Evolutionary conservation across 2,113 vertebrate genomes (phyloP), one percentile per base, ranked within the genome.

Genomic region (Hemichromis elongatus): DNA sequence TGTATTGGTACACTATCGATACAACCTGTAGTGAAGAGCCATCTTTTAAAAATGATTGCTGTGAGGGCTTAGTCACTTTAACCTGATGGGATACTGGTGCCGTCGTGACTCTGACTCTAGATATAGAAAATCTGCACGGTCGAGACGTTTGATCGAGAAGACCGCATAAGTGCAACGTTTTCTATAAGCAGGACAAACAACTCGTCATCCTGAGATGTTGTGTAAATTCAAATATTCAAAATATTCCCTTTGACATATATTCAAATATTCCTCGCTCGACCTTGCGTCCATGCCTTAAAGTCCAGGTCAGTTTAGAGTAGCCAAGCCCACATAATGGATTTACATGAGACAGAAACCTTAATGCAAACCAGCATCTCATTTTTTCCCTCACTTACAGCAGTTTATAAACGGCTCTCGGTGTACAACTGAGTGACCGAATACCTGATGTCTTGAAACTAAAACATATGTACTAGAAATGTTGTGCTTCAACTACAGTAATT

Each of bases 331-430:
- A 84, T 54, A 42, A 90, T 92, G 90, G 89, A 92, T 90, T 89
- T 90, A 92, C 84, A 92, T 70, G 91, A 95, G 93, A 95, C 88
- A 90, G 84, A 95, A 96, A 96, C 96, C 95, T 96, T 96, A 96
- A 96, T 96, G 95, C 96, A 96, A 95, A 94, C 89, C 93, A 95
- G 94, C 93, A 54, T 88, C 81, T 81, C 21, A 11, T 63, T 63
- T 77, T 81, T 85, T 77, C 19, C 61, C 47, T 35, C 30, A 56
- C 33, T 75, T 52, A 42, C 50, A 56, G 77, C 21, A 14, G 79
- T 81, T 75, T 78, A 85, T 75, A 89, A 86, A 79, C 77, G 81
- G 37, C 13, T 52, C 40, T 57, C 6, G 10, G 63, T 85, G 63
- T 63, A 81, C 81, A 37, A 80, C 61, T 40, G n/a, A 81, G 40